Evolutionary conservation across 2,113 vertebrate genomes (phyloP).

Genomic region (Rhinoptilus africanus): DNA sequence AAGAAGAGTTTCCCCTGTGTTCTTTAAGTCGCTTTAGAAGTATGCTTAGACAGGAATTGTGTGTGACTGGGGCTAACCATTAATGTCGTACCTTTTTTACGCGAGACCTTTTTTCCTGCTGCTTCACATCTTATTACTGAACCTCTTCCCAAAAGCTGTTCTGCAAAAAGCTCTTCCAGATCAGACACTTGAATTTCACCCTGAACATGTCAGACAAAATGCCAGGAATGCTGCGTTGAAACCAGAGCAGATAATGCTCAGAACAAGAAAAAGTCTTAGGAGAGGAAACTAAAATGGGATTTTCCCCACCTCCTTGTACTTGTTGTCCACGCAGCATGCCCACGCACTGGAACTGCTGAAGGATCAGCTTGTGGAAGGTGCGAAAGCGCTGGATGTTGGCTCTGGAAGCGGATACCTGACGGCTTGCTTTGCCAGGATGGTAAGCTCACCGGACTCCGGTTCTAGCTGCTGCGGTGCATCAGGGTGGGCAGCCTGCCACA

Average conservation of each 20-base stretch:
- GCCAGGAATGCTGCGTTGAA: background rate
- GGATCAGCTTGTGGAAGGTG: constrained; percentile 85
- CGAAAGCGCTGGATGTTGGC: constrained; percentile 86
- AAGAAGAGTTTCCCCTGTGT: background rate
- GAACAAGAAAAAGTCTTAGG: background rate
- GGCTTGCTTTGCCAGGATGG: constrained; percentile 90
- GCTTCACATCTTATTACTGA: background rate
- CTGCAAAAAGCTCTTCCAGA: background rate
- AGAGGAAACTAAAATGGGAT: background rate
- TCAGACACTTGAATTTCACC: background rate
- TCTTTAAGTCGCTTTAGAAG: background rate
- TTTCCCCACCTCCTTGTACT: background rate
- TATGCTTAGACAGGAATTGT: background rate
- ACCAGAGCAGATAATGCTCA: background rate
- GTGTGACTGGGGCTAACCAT: background rate
- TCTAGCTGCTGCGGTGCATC: background rate
- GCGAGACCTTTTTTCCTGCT: background rate
- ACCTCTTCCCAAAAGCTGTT: background rate
- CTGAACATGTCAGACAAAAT: background rate
- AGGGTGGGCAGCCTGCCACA: background rate
- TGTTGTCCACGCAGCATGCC: constrained; percentile 77
- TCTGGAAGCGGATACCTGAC: constrained; percentile 92
- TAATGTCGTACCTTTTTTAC: background rate
- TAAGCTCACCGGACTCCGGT: background rate
- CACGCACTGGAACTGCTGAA: constrained; percentile 86